Percentiles rank a stretch among this genome's conserved stretches.
Conservation (phyloP, 2,888 invertebrate species). For the Blera fallax region DNA sequence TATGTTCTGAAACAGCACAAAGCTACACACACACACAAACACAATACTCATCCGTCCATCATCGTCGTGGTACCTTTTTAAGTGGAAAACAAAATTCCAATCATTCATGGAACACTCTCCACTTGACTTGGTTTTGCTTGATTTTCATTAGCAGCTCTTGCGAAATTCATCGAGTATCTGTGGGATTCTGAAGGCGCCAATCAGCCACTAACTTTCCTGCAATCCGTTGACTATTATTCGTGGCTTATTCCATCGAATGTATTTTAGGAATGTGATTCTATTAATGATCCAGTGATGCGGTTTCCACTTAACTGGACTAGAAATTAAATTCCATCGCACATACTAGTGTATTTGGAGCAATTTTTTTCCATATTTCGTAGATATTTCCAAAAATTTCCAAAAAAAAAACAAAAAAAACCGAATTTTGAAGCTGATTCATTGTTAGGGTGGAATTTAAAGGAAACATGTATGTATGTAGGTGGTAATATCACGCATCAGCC, state of each 20-base stretch:
- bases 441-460: neutral
- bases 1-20: neutral
- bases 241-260: neutral
- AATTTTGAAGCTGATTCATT: neutral
- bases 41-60: slow-evolving; percentile 22
- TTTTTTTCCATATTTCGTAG: neutral
- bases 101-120: slow-evolving; percentile 18
- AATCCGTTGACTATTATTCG: slow-evolving; percentile 7
- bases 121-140: slow-evolving; percentile 14
- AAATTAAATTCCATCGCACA: neutral
- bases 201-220: neutral
- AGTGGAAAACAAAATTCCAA: slow-evolving; percentile 45
- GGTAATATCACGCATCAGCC: neutral
- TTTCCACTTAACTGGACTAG: slow-evolving; percentile 12
- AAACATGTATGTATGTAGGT: too few relatives aligned
- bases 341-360: neutral
- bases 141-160: neutral
- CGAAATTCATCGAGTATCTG: slow-evolving; percentile 14
- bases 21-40: too few relatives aligned
- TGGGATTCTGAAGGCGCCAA: slow-evolving; percentile 12
- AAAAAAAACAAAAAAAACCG: neutral
- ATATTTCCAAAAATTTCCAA: neutral
- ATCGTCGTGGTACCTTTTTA: slow-evolving; percentile 16
- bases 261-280: slow-evolving; percentile 1
- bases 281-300: slow-evolving; percentile 10